A percentile compares a stretch with the other conserved stretches of the same genome.
These are phyloP conservation scores for Melanotaenia trifasciata DNA, from an alignment of 2,797 vertebrate genomes.

Conservation along the genomic window DNA sequence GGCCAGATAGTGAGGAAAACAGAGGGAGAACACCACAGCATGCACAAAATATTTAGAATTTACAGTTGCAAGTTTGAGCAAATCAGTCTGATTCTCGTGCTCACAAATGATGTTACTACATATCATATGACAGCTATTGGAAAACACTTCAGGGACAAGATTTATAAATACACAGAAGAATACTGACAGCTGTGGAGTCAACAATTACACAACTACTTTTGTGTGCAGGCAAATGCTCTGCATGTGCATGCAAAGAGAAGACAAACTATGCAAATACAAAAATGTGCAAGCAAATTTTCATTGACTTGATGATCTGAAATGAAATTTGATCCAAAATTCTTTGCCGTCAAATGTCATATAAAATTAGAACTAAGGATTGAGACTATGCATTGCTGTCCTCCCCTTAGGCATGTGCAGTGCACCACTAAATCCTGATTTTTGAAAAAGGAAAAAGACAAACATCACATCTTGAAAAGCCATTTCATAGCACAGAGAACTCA, in stretches of 20 bases:
- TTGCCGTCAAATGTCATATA: conserved; percentile 3
- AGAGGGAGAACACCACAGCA: conserved; percentile 17
- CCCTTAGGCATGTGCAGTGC: conserved; percentile 30
- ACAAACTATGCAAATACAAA: conserved; percentile 22
- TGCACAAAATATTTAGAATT: conserved; percentile 58
- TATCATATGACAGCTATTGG: conserved; percentile 61
- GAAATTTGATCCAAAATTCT: conserved; percentile 26
- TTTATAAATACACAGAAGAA: conserved; percentile 49
- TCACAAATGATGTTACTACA: conserved; percentile 58
- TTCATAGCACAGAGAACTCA: conserved; percentile 56
- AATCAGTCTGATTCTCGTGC: conserved; percentile 58
- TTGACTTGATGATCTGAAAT: conserved; percentile 15
- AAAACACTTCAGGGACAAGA: conserved; percentile 50
- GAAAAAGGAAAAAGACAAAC: conserved; percentile 23
- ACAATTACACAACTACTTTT: conserved; percentile 56
- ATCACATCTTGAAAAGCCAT: conserved; percentile 80
- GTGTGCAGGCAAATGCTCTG: conserved; percentile 19
- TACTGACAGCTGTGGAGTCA: conserved; percentile 59
- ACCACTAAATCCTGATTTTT: conserved; percentile 44
- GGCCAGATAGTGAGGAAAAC: conserved; percentile 33
- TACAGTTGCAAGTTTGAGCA: conserved; percentile 43
- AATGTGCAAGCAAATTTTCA: conserved; percentile 5
- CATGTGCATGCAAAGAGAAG: conserved; percentile 15
- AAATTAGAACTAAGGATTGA: conserved; percentile 28
- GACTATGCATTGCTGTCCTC: conserved; percentile 27